Evolutionary conservation across 2,797 vertebrate species (phyloP), one percentile per base, ranked within the genome.

Genomic region (Characodon lateralis): DNA sequence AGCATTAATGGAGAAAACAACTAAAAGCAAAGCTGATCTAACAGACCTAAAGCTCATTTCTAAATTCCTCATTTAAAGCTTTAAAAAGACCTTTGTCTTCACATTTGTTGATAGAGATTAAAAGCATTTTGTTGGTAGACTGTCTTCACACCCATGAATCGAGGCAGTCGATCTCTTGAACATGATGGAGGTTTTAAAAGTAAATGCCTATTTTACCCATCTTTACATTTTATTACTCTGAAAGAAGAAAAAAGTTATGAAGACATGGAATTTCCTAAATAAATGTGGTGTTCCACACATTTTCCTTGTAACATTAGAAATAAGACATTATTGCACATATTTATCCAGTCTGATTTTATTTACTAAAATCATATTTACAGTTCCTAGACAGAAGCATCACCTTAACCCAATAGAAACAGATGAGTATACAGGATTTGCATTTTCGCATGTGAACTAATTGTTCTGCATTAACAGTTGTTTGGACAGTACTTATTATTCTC

Each of bases 341-440:
- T 76, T 89, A 85, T 71, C 79, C 79, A 89, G 77, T 77, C 89
- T 80, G 83, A 76, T 90, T 93, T 89, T 82, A 90, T 92, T 93
- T 92, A 95, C 88, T 95, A 93, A 94, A 95, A 95, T 91, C 92
- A 85, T 95, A 95, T 95, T 91, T 95, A 94, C 92, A 95, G 68
- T 82, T 87, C 94, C 85, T 91, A 92, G 76, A 93, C 89, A 93
- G 74, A 59, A 43, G 87, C 79, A 90, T 88, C 39, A 78, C 87
- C 91, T 92, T 89, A 92, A 90, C 79, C 76, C 55, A 82, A 87
- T 87, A 83, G 91, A 94, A 90, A 94, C 84, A 94, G 93, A 93
- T 93, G 92, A 91, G 93, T 88, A 76, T 51, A 66, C 68, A 93
- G 80, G 87, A 89, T 92, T 92, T 93, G 86, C 91, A 94, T 92